Conservation (phyloP, 2,113 vertebrate genomes). For the Clarias magur region DNA sequence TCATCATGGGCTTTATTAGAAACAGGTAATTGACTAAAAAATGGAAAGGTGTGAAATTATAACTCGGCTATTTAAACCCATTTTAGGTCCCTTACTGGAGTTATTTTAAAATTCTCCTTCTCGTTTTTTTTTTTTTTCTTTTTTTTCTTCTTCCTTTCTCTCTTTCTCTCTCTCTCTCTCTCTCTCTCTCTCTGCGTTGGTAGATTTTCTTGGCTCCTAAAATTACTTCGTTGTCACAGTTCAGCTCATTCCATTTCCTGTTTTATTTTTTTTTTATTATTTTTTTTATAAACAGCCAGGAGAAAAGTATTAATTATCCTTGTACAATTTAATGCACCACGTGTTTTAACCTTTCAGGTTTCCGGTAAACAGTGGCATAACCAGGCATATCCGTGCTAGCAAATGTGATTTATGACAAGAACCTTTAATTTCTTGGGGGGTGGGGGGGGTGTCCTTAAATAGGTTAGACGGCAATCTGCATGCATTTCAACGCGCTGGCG, state of each 20-base stretch:
- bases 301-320: conserved; percentile 99
- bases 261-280: conserved; percentile 79
- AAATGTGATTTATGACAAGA: conserved; percentile 99
- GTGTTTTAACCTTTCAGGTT: conserved; percentile 99
- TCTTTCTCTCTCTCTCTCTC: background rate
- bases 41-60: conserved; percentile 8
- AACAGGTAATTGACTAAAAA: conserved; percentile 38
- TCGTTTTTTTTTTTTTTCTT: too few relatives aligned
- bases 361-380: conserved; percentile 96
- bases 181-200: background rate
- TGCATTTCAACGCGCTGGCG: conserved; percentile 95
- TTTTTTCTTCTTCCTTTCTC: too few relatives aligned
- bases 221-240: conserved; percentile 88
- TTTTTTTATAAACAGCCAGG: conserved; percentile 98
- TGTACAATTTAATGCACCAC: conserved; percentile 99
- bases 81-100: background rate
- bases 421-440: conserved; percentile 89
- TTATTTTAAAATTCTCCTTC: conserved; percentile 9
- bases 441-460: conserved; percentile 88
- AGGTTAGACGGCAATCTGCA: conserved; percentile 99
- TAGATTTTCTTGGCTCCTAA: conserved; percentile 72
- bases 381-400: conserved; percentile 95
- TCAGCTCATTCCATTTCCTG: conserved; percentile 93
- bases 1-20: conserved; percentile 25
- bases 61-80: conserved; percentile 18